A percentile compares a stretch with the other conserved stretches of the same genome.
These are phyloP conservation scores for Noctua comes DNA, from an alignment of 2,888 invertebrate species.

Conservation along the genomic window DNA sequence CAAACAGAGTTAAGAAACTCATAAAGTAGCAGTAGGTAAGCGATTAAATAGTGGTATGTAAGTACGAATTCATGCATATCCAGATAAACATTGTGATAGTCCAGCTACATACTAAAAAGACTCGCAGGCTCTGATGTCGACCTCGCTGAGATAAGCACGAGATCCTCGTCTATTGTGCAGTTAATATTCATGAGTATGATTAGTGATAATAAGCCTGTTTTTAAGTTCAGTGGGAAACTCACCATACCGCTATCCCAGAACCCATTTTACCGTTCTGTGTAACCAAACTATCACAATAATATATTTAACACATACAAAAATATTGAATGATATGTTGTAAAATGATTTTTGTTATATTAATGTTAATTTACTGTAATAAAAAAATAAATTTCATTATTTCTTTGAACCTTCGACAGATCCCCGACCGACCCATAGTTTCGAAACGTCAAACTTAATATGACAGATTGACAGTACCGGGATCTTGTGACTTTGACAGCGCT, in stretches of 20 bases:
- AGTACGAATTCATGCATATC: constrained; percentile 12
- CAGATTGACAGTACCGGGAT: constrained; percentile 8
- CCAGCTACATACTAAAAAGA: not conserved
- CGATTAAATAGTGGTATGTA: not conserved
- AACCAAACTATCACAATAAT: constrained; percentile 23
- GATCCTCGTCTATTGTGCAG: not conserved
- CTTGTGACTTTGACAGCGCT: constrained; percentile 55
- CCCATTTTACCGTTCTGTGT: constrained; percentile 46
- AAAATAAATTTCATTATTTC: constrained; percentile 29
- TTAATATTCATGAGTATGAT: constrained; percentile 8
- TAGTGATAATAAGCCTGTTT: constrained; percentile 21
- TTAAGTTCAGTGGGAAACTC: constrained; percentile 41
- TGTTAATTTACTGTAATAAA: constrained; percentile 32
- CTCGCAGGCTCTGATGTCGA: not conserved
- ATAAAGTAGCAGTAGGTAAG: not conserved
- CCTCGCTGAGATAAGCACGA: constrained; percentile 23
- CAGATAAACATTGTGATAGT: constrained; percentile 22
- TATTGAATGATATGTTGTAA: constrained; percentile 54
- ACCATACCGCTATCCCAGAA: constrained; percentile 59
- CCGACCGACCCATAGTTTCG: constrained; percentile 39
- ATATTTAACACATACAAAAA: constrained; percentile 40
- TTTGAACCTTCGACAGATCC: constrained; percentile 21
- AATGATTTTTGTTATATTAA: constrained; percentile 22
- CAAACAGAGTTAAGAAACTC: not conserved
- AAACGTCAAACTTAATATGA: constrained; percentile 31